Evolutionary conservation across 2,797 vertebrate genomes (phyloP).

Genomic region (Sebastes hubbsi): DNA sequence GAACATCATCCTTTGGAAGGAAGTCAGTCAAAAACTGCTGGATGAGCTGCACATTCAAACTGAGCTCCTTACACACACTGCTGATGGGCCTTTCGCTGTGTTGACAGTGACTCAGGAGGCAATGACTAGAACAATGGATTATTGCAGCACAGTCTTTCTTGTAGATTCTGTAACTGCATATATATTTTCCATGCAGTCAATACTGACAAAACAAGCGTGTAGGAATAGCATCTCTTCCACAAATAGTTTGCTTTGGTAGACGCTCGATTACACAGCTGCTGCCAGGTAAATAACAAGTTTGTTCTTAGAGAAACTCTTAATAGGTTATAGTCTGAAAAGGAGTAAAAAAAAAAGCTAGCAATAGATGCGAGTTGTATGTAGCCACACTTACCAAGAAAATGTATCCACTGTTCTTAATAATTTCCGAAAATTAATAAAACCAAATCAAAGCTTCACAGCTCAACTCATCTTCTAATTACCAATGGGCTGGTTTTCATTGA

Average conservation of each 20-base stretch:
- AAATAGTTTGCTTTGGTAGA: conserved; percentile 16
- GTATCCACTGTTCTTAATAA: neutral
- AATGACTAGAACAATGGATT: conserved; percentile 41
- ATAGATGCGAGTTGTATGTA: neutral
- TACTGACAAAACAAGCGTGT: conserved; percentile 16
- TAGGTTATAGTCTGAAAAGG: neutral
- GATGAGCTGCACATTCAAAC: conserved; percentile 36
- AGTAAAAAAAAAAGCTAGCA: neutral
- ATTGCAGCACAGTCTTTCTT: conserved; percentile 17
- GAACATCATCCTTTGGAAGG: conserved; percentile 31
- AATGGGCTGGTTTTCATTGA: conserved; percentile 36
- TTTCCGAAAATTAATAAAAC: conserved; percentile 3
- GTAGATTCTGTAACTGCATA: conserved; percentile 28
- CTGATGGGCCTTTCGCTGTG: conserved; percentile 19
- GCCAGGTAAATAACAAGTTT: conserved; percentile 5
- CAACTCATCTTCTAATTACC: conserved; percentile 41
- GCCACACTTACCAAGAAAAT: neutral
- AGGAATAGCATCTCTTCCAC: conserved; percentile 18
- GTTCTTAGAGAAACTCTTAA: neutral
- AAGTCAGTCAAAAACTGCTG: conserved; percentile 42
- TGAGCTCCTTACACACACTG: conserved; percentile 32
- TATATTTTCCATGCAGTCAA: conserved; percentile 29
- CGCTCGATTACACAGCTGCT: conserved; percentile 18
- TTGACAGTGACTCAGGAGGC: conserved; percentile 44
- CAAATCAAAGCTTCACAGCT: neutral